Base-by-base conservation (phyloP, 92 coral and sea anemone genomes). In the Ricordea florida region DNA sequence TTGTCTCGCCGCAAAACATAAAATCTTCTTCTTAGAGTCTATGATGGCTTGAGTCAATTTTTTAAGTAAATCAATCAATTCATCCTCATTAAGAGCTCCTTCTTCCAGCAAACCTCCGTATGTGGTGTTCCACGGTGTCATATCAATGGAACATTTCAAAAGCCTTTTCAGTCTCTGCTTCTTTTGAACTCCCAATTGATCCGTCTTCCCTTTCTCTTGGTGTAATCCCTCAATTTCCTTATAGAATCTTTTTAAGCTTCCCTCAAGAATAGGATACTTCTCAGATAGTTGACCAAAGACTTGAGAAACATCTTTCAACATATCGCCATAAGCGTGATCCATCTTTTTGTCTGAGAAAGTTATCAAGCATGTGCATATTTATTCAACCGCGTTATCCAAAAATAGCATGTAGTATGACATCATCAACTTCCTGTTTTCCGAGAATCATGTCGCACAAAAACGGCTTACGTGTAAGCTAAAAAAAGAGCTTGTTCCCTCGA, bases 111-210 rank as follows among this genome's bases (percentile, higher is more conserved):
- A 44, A 25, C 26, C 44, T 10, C 46, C 58, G 35, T 22, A 45
- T 16, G 38, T 44, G 38, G 18, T 66, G 36, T 29, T 47, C 57
- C 44, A 23, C 3, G 41, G 58, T 5, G 42, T 45, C 58, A 66
- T 43, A 18, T 66, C 57, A 66, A 66, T 65, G 25, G 72, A 65
- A 23, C 8, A 17, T 38, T 65, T 37, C 27, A 43, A 65, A 45
- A 44, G 62, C 17, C 18, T 25, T 65, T 16, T 41, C 23, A 43
- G 24, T 38, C 17, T 65, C 11, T 24, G 58, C 45, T 65, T 44
- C 72, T 45, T 65, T 45, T 40, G 53, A 3, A 7, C 55, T 65
- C 24, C 11, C 55, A 25, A 18, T 31, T 42, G 20, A 23, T 10
- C 72, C 7, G 37, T 28, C 61, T 25, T 45, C 27, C 14, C 57